Evolutionary conservation across 2,113 vertebrate species (phyloP), one percentile per base, ranked within the genome.

Genomic region (Zapus hudsonius): DNA sequence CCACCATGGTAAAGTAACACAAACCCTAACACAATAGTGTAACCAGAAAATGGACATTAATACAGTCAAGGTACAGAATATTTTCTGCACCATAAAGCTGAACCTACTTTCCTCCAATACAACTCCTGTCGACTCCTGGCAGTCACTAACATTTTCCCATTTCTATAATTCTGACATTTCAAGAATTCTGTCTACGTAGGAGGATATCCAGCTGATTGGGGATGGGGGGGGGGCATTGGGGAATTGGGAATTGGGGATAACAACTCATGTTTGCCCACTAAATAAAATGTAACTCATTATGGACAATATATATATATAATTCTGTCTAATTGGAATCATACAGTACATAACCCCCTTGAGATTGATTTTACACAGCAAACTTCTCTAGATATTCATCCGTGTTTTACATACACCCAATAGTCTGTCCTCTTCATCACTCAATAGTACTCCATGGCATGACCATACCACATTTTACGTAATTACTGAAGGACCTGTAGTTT

Each of bases 351-450:
- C 47, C 7, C 23, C 83, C 82, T 38, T 13, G 40, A 95, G 59
- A 61, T 2, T 52, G 13, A 40, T 15, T 63, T 87, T 2, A 38
- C 31, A 59, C 15, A 67, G 40, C 11, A n/a, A 47, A 73, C 29
- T 31, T 84, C 7, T 94, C 74, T 90, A 59, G n/a, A 78, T 69
- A 84, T 42, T 61, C 13, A n/a, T 47, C 22, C 42, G 73, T 25
- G 36, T 33, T 57, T 20, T 75, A 22, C 7, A 40, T 8, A 33
- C 9, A 36, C 52, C 52, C 27, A 47, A 59, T 19, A 52, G 11
- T 69, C 22, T 33, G 17, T 36, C 36, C 27, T 67, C 87, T 89
- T 76, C 40, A n/a, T 38, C 3, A 25, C 81, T 80, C 20, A 89
- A 52, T 78, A 42, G n/a, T 73, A 90, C 12, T 76, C 40, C 10